Percentiles rank a stretch among this genome's conserved stretches.
Conservation (phyloP, 2,888 invertebrate genomes). For the Aphrophora alni region DNA sequence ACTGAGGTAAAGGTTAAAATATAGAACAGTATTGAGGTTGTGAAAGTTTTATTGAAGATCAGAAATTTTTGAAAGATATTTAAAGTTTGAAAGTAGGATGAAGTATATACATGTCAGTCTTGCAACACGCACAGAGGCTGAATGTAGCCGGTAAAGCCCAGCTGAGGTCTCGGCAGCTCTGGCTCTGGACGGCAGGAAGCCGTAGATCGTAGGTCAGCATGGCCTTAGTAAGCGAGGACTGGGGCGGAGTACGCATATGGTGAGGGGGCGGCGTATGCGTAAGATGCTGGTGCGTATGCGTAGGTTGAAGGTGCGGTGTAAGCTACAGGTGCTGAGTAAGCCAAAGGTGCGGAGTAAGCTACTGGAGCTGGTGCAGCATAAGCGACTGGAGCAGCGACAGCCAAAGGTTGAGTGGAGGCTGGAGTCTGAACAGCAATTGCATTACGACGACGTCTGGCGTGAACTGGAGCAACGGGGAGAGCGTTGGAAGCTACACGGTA, state of each 20-base stretch:
- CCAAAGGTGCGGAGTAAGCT: slow-evolving; percentile 36
- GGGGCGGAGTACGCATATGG: slow-evolving; percentile 56
- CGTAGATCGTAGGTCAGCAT: slow-evolving; percentile 48
- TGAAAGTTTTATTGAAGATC: not conserved
- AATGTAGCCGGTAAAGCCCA: slow-evolving; percentile 41
- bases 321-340: too few species aligned
- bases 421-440: slow-evolving; percentile 46
- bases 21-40: not conserved
- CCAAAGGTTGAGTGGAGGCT: slow-evolving; percentile 47
- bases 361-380: slow-evolving; percentile 42
- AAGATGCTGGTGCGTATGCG: slow-evolving; percentile 39
- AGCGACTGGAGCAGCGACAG: slow-evolving; percentile 48
- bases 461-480: slow-evolving; percentile 55
- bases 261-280: slow-evolving; percentile 51
- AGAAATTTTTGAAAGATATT: not conserved
- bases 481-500: slow-evolving; percentile 59
- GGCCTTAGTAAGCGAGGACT: too few species aligned
- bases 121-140: not conserved
- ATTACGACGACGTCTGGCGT: slow-evolving; percentile 37
- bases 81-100: not conserved
- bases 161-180: slow-evolving; percentile 47
- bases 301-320: slow-evolving; percentile 40
- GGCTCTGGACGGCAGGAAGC: slow-evolving; percentile 38
- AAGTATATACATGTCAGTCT: slow-evolving; percentile 33
- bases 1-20: too few species aligned